Evolutionary conservation across 2,113 vertebrate species (phyloP).

Genomic region (Tetrao urogallus): DNA sequence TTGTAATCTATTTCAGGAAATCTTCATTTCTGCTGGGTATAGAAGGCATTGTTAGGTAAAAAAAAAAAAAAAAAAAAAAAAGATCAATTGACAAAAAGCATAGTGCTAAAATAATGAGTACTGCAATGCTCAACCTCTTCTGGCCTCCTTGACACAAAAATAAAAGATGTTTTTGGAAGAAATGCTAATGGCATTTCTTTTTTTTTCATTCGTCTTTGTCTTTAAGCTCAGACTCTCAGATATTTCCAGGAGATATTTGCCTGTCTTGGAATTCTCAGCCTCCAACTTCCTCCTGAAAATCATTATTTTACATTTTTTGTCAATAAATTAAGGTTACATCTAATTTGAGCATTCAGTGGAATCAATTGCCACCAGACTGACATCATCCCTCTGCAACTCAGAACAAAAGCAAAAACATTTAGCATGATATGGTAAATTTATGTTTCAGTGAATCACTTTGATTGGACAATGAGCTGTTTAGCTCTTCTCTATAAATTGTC

Average conservation of each 20-base stretch:
- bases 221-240: neutral
- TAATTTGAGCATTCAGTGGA: neutral
- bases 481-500: neutral
- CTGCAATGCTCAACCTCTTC: neutral
- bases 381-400: neutral
- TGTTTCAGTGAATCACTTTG: neutral
- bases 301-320: neutral
- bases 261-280: neutral
- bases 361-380: neutral
- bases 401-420: neutral
- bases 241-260: neutral
- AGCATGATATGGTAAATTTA: neutral
- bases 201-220: neutral
- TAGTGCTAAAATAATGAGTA: neutral
- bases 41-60: neutral
- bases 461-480: neutral
- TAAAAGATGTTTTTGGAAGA: neutral
- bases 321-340: neutral
- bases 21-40: neutral
- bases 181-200: neutral
- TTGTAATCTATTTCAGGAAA: neutral
- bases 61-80: neutral
- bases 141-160: neutral
- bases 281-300: neutral
- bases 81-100: neutral